Base-by-base conservation (phyloP, 2,888 invertebrate species). In the Cryptus viduatorius region DNA sequence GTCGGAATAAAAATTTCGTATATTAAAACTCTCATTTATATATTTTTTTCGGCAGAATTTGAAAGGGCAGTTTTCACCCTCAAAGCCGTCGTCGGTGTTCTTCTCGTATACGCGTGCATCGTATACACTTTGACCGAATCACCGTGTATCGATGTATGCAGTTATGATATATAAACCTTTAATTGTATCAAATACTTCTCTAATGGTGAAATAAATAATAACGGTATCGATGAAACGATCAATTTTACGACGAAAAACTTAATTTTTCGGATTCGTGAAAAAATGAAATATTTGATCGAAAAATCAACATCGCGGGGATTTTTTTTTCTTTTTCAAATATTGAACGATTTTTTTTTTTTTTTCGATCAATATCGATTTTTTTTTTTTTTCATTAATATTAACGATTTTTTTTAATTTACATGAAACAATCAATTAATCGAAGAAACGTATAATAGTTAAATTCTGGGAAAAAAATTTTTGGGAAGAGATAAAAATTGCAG, bases 1-100 rank as follows among this genome's bases (percentile, higher is more conserved):
- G 37, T 14, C 31, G 14, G 37, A n/a, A 59, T 56, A 46, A 19
- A 3, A 19, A 46, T 61, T 44, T 5, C 10, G n/a, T 19, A 5
- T 44, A 24, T 24, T 12, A 3, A 24, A 19, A 71, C 29, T 5
- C 31, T 71, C 4, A 4, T 12, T 71, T 71, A 5, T 16, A n/a
- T 48, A 71, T 42, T 16, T 4, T 64, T 75, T 14, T 4, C 46
- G 46, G 24, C 76, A 91, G 93, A 87, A 87, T 88, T 88, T 83
- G 88, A 90, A 76, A 90, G 89, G 19, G 90, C 90, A 14, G 79
- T 91, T 67, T 93, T 92, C 84, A 90, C 91, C 16, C 85, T 91
- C 71, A 85, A 86, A 61, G 85, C 92, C 37, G 89, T 92, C 71
- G 86, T 89, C 53, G 86, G 87, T 78, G 91, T 91, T 76, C 84